Percentiles rank a stretch among this genome's conserved stretches.
phyloP scores from a whole-genome alignment of 2,888 invertebrate species.

The Dilophus febrilis region DNA sequence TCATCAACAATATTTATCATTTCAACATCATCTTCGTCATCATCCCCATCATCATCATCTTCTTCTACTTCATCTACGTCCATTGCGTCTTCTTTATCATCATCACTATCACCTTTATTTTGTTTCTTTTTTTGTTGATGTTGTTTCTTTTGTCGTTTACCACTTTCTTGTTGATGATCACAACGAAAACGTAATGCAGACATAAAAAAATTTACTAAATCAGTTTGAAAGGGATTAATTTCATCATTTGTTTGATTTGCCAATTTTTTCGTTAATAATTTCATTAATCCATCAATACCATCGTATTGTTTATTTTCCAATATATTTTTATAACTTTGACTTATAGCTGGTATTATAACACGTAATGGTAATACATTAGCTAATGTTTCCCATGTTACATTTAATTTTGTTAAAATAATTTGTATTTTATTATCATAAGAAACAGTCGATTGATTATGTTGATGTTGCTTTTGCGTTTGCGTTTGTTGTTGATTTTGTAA shows the following conservation, averaged over 20 bases:
- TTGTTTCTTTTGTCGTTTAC: no score
- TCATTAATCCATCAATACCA: slow-evolving; percentile 55
- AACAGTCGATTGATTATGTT: no score
- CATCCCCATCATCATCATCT: slow-evolving; percentile 13
- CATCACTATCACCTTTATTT: slow-evolving; percentile 21
- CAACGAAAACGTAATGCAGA: slow-evolving; percentile 50
- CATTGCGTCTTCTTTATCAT: slow-evolving; percentile 31
- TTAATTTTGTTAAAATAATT: slow-evolving; percentile 39
- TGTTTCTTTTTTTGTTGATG: not conserved
- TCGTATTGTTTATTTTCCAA: slow-evolving; percentile 39
- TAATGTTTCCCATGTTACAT: slow-evolving; percentile 46
- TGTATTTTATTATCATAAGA: slow-evolving; percentile 35
- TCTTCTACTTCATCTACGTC: slow-evolving; percentile 16
- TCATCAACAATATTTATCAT: slow-evolving; percentile 31
- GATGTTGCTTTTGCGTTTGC: slow-evolving; percentile 23
- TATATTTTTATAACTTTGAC: slow-evolving; percentile 43
- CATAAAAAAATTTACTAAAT: slow-evolving; percentile 59
- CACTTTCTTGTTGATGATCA: slow-evolving; percentile 31
- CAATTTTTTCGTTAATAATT: slow-evolving; percentile 56
- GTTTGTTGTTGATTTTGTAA: slow-evolving; percentile 23
- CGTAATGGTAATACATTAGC: slow-evolving; percentile 51
- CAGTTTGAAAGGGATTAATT: slow-evolving; percentile 36
- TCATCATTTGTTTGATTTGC: slow-evolving; percentile 42
- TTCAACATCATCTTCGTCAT: slow-evolving; percentile 22
- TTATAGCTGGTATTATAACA: slow-evolving; percentile 58